A percentile compares a stretch with the other conserved stretches of the same genome.
These are phyloP conservation scores for Ctenosaura bakeri DNA, from an alignment of 2,797 vertebrate genomes.

Conservation along the genomic window DNA sequence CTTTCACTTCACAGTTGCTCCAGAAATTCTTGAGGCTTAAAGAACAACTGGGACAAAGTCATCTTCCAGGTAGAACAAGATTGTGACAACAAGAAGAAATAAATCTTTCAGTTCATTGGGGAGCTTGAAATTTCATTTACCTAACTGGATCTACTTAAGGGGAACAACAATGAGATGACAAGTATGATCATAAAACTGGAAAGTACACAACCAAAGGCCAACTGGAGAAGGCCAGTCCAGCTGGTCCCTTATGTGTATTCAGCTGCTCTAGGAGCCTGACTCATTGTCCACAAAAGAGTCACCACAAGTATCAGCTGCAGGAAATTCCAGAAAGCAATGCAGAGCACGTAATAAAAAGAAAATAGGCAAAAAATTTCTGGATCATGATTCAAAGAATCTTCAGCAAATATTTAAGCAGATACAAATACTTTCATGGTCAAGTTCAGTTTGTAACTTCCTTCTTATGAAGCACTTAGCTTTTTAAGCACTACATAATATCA, in stretches of 20 bases:
- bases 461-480: conserved; percentile 3
- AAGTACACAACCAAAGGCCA: neutral
- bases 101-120: conserved; percentile 5
- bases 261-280: neutral
- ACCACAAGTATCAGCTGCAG: neutral
- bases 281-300: neutral
- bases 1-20: conserved; percentile 14
- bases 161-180: neutral
- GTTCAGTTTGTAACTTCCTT: neutral
- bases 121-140: neutral
- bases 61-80: neutral
- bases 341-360: neutral
- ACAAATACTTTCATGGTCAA: neutral
- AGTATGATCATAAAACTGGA: neutral
- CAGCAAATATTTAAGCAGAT: neutral
- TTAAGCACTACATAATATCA: neutral
- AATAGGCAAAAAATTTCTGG: neutral
- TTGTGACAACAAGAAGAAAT: neutral
- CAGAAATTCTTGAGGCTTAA: conserved; percentile 15
- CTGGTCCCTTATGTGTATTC: neutral
- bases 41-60: neutral
- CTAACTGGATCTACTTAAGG: neutral
- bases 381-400: neutral
- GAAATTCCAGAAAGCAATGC: neutral
- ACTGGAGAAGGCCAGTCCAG: neutral